phyloP scores from a whole-genome alignment of 2,888 invertebrate genomes.

The Lacanobia wlatinum region DNA sequence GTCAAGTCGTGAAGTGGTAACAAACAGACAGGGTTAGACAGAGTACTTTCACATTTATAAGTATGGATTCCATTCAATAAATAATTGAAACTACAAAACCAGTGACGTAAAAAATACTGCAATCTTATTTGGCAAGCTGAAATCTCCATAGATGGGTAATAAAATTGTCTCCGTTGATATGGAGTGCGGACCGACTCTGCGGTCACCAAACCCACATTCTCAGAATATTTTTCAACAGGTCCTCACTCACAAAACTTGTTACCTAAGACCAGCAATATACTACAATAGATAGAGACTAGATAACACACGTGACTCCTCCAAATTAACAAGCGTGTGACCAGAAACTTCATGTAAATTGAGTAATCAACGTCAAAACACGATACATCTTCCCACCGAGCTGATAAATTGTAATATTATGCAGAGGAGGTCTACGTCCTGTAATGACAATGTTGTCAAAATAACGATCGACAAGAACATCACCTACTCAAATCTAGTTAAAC shows the following conservation, averaged over 20 bases:
- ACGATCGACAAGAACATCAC: constrained; percentile 69
- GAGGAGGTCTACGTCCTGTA: constrained; percentile 64
- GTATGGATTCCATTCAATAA: neutral
- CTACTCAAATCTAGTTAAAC: constrained; percentile 76
- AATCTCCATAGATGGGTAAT: neutral
- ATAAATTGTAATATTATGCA: constrained; percentile 56
- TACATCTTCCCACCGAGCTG: constrained; percentile 35
- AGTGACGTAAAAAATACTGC: neutral
- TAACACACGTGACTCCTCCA: constrained; percentile 15
- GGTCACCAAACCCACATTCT: constrained; percentile 28
- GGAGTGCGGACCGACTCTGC: neutral
- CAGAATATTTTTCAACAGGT: constrained; percentile 17
- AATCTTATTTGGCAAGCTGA: neutral
- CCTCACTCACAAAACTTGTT: neutral
- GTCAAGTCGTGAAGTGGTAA: no score
- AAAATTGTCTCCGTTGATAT: neutral
- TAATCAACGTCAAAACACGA: constrained; percentile 48
- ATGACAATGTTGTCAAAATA: constrained; percentile 73
- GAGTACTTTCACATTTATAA: no score
- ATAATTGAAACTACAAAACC: neutral
- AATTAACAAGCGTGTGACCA: constrained; percentile 31
- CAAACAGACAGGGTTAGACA: no score
- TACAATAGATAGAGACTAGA: constrained; percentile 9
- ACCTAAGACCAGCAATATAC: neutral
- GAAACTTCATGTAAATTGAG: constrained; percentile 46